These are phyloP conservation scores for Poecilobothrus nobilitatus DNA, from an alignment of 2,888 invertebrate genomes.

Conservation along the genomic window DNA sequence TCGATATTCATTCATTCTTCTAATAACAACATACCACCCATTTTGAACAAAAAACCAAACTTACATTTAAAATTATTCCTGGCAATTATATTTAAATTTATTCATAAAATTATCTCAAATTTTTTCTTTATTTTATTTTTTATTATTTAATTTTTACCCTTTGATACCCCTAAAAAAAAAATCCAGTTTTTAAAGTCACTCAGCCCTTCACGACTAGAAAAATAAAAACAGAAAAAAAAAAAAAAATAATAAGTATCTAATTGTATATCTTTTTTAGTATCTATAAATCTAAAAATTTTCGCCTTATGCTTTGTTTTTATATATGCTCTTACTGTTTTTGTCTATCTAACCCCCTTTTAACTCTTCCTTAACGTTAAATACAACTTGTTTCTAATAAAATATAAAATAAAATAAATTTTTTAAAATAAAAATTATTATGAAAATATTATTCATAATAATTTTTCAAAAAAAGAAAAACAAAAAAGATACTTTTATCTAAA, in stretches of 20 bases:
- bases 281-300: not conserved
- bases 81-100: constrained; percentile 1
- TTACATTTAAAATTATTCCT: not conserved
- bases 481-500: not conserved
- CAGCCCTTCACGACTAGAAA: not conserved
- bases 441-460: constrained; percentile 2
- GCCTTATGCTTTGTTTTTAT: not conserved
- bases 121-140: not conserved
- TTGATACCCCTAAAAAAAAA: not conserved
- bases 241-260: too few relatives aligned
- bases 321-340: not conserved
- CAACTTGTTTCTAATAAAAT: too few relatives aligned
- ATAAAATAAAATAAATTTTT: not conserved
- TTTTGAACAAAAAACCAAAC: too few relatives aligned
- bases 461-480: not conserved
- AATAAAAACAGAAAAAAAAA: too few relatives aligned
- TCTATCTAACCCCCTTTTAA: too few relatives aligned
- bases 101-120: not conserved
- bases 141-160: not conserved
- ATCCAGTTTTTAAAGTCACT: not conserved
- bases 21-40: too few relatives aligned
- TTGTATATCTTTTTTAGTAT: not conserved
- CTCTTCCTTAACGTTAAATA: too few relatives aligned
- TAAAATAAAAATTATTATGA: constrained; percentile 2
- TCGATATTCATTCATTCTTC: too few relatives aligned